Base-by-base conservation (phyloP, 2,797 vertebrate species). In the Somateria mollissima region DNA sequence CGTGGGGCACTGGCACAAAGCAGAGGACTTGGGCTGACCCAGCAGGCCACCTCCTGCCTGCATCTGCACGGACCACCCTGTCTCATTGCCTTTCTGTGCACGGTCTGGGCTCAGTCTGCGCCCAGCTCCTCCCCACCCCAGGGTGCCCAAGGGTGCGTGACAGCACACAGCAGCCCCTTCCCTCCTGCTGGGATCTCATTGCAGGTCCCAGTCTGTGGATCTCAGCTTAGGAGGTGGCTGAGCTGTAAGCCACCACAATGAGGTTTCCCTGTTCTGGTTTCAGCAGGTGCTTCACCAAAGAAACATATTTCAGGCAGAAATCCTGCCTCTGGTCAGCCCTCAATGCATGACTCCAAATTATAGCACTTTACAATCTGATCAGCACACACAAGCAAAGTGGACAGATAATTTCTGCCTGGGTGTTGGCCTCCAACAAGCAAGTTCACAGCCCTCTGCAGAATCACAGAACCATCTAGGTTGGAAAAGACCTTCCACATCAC, bases 341-440 rank as follows among this genome's bases (percentile, higher is more conserved):
- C 58, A 84, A 8, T 51, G 51, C 30, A 22, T 0, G 0, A 2
- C 76, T 45, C 75, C 2, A 0, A 3, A 8, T 60, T 5, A 6
- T 8, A 37, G 39, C 4, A 0, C 19, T 16, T 45, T 34, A 58
- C 49, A 34, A 15, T 19, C 69, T 21, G 14, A 69, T 10, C 87
- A 67, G 13, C 19, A 2, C 4, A 14, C 22, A 18, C 64, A 65
- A 39, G 39, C 58, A 39, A 76, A 37, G 18, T 19, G 27, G 60
- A 6, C 60, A 64, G 25, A 16, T 39, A 17, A 64, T 36, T 84
- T 47, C 65, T 36, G 10, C 47, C 34, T 56, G 32, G 43, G 21
- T 43, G 13, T 17, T 20, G 10, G 27, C 36, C 51, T 71, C 69
- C 22, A 54, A 51, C 4, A 30, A 71, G 69, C 49, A 32, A 39